Base-by-base conservation (phyloP, 1,140 invertebrate species). In the Caenorhabditis tropicalis region DNA sequence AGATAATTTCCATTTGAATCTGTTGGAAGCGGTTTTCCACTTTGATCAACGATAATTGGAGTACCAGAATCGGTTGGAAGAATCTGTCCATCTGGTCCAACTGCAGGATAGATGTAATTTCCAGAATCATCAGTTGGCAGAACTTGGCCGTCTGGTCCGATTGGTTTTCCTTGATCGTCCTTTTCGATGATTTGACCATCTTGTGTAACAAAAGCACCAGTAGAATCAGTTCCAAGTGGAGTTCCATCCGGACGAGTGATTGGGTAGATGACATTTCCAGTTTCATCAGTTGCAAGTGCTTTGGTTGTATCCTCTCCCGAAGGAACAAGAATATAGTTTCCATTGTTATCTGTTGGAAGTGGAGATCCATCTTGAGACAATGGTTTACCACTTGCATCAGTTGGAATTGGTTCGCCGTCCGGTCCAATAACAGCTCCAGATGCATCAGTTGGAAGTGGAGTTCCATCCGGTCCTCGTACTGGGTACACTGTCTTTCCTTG, bases 71-170 rank as follows among this genome's bases (percentile, higher is more conserved):
- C 86, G 2, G 83, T 87, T 27, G 86, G 86, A 2, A 87, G 84
- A 29, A 46, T n/a, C 16, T 70, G 51, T 48, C 81, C 84, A 60
- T 87, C 86, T 21, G 80, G 80, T 51, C 86, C 86, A 15, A 86
- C 60, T 4, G 48, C 85, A 0, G 85, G 85, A 74, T 86, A 86
- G 43, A 87, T 87, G 82, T 51, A 87, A n/a, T 86, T 74, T n/a
- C 83, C 82, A 33, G 82, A 53, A 0, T 29, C 85, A 53, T 87
- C 60, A 60, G 79, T 87, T 19, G 85, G 85, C 2, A 87, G 49
- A 5, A 82, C 43, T 56, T 33, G 19, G 10, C 86, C 86, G 46
- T 87, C 86, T 16, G 79, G 43, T 43, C 86, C 86, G 29, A 87
- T 9, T 39, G 86, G 86, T 74, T 48, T 65, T 10, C 81, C 86